Evolutionary conservation across 2,888 invertebrate species (phyloP), one percentile per base, ranked within the genome.

Genomic region (Mimumesa dahlbomi): DNA sequence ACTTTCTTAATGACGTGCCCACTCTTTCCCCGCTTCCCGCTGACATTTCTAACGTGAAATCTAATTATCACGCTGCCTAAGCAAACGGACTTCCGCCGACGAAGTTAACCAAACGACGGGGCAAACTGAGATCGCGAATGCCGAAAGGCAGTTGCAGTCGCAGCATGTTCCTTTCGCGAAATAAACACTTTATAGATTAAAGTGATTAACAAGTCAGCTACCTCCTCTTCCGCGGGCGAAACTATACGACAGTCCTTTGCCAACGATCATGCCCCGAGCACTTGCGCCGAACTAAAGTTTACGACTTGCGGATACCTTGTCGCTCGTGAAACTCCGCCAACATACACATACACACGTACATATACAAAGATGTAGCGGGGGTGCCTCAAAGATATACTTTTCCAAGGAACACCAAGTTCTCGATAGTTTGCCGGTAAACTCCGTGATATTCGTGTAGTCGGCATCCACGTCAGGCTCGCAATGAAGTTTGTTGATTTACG

Each of bases 131-230:
- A n/a, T n/a, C n/a, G n/a, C n/a, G n/a, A n/a, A n/a, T n/a, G n/a
- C n/a, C n/a, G 62, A 64, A 38, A 42, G 5, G 5, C 16, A 36
- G 19, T n/a, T 19, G 53, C 31, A 42, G 70, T 72, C 74, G 70
- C 76, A 67, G 64, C 70, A 66, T 73, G 75, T 76, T 77, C 73
- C 79, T 77, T 68, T 62, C 53, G 61, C 71, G 22, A 48, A 16
- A 75, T 77, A 79, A 83, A 84, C 81, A 83, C 75, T 81, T 82
- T 65, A 61, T 66, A 69, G 68, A 64, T 71, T 64, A 73, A 75
- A 75, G 78, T 82, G 81, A 82, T 83, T 84, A 82, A 82, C 79
- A 73, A 69, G 70, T 64, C 70, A 66, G 50, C 56, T 54, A 19
- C 13, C 45, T 21, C 25, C 42, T 50, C 38, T 45, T n/a, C 40